Evolutionary conservation across 2,888 invertebrate species (phyloP).

Genomic region (Caradrina clavipalpis): DNA sequence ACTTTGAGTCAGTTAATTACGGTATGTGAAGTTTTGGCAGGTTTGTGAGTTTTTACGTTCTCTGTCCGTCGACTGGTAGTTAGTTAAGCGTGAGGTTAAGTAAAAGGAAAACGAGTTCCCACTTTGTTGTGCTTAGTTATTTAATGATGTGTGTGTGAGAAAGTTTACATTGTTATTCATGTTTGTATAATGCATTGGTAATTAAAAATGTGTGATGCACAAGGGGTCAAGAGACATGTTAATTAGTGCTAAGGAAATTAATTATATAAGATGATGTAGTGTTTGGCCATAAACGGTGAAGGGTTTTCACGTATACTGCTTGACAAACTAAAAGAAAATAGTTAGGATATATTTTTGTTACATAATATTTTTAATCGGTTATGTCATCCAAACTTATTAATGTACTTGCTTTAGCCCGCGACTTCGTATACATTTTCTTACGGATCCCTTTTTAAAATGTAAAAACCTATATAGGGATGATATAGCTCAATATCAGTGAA

Average conservation of each 20-base stretch:
- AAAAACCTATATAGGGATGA: no score
- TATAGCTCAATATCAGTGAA: no score
- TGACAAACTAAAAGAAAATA: no score
- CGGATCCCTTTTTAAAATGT: no score
- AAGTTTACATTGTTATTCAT: constrained; percentile 20
- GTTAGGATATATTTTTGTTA: no score
- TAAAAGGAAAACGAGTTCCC: constrained; percentile 56
- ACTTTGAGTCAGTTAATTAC: constrained; percentile 83
- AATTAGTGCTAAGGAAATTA: no score
- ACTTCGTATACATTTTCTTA: no score
- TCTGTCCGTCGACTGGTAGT: constrained; percentile 37
- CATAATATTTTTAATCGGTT: background rate
- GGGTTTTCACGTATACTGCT: no score
- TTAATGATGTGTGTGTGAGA: constrained; percentile 36
- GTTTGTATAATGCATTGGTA: background rate
- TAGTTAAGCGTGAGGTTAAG: constrained; percentile 57
- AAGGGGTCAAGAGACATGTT: no score
- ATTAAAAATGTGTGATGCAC: constrained; percentile 7
- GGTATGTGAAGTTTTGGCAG: constrained; percentile 75
- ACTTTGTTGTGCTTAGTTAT: constrained; percentile 47
- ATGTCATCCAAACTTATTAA: background rate
- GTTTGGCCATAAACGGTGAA: background rate
- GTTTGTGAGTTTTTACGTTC: constrained; percentile 71
- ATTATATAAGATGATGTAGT: background rate
- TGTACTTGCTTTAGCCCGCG: no score